phyloP scores from a whole-genome alignment of 1,140 invertebrate genomes.

The Oreohelix idahoensis region DNA sequence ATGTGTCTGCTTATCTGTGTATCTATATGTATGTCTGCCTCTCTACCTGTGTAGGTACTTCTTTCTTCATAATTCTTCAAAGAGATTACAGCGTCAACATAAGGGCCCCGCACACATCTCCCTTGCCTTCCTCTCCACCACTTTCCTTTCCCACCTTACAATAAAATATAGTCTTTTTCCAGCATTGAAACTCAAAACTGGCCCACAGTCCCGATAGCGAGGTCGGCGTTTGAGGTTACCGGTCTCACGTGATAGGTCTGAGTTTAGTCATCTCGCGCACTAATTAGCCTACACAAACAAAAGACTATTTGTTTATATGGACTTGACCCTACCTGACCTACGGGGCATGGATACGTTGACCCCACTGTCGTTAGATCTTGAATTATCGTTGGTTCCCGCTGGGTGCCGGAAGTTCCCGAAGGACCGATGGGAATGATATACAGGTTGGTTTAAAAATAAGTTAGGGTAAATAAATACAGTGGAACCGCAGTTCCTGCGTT shows the following conservation, averaged over 20 bases:
- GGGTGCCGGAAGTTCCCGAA: not conserved
- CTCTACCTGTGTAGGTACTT: too few species aligned
- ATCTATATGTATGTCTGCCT: too few species aligned
- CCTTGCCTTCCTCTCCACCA: too few species aligned
- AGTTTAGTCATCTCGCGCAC: not conserved
- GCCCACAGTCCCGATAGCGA: not conserved
- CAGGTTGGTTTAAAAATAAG: not conserved
- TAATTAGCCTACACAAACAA: not conserved
- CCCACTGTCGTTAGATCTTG: not conserved
- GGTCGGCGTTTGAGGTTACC: not conserved
- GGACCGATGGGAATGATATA: not conserved
- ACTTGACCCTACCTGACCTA: not conserved
- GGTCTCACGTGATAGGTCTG: not conserved
- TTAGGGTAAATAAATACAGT: not conserved
- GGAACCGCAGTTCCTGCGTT: not conserved
- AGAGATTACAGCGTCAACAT: too few species aligned
- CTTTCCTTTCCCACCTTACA: too few species aligned
- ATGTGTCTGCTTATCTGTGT: too few species aligned
- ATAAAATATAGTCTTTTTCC: too few species aligned
- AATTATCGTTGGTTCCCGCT: not conserved
- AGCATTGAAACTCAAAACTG: too few species aligned
- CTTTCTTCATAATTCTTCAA: too few species aligned
- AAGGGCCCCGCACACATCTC: too few species aligned
- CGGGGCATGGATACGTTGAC: slow-evolving; percentile 4
- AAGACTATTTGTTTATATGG: not conserved